These are phyloP conservation scores for Molanna angustata DNA, from an alignment of 2,888 invertebrate genomes.

Conservation along the genomic window DNA sequence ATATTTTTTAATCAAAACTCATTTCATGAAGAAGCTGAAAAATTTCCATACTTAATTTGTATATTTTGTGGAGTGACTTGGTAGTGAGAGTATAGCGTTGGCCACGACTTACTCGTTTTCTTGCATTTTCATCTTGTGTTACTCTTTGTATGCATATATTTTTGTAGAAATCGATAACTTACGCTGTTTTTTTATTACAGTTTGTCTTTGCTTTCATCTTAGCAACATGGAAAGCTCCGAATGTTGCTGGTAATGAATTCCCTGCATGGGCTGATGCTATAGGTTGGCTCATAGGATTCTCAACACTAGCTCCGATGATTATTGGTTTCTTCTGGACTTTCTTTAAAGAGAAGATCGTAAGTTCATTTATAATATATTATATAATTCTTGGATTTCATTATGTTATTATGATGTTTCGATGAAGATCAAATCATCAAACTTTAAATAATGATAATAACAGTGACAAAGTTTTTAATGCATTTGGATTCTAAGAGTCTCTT, in stretches of 20 bases:
- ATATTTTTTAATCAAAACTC: too few species aligned
- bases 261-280: slow-evolving; percentile 68
- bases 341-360: slow-evolving; percentile 27
- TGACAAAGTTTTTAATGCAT: too few species aligned
- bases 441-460: too few species aligned
- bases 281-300: slow-evolving; percentile 69
- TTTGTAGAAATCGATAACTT: too few species aligned
- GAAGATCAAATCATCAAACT: background rate
- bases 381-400: background rate
- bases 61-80: too few species aligned
- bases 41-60: too few species aligned
- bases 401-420: background rate
- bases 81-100: too few species aligned
- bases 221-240: slow-evolving; percentile 60
- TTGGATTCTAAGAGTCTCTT: too few species aligned
- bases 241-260: slow-evolving; percentile 65
- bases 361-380: slow-evolving; percentile 2
- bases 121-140: too few species aligned
- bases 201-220: slow-evolving; percentile 71
- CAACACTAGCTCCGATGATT: slow-evolving; percentile 69
- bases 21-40: too few species aligned
- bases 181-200: slow-evolving; percentile 52
- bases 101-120: background rate
- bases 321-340: slow-evolving; percentile 52
- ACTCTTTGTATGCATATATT: too few species aligned